phyloP scores from a whole-genome alignment of 2,888 invertebrate genomes.

The Eristalis tenax region DNA sequence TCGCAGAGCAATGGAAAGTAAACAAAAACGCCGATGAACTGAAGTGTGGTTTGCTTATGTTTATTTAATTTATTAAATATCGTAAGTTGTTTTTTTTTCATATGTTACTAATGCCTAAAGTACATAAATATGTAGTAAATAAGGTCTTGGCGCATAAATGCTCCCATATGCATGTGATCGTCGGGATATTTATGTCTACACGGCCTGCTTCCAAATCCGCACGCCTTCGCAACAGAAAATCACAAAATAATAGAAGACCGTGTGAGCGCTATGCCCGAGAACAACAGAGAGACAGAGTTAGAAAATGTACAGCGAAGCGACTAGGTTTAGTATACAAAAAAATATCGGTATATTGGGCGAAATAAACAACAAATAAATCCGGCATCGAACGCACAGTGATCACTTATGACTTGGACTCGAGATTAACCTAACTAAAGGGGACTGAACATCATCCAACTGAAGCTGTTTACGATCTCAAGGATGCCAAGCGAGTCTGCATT shows the following conservation, averaged over 20 bases:
- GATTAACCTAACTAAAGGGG: constrained; percentile 28
- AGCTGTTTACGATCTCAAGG: constrained; percentile 89
- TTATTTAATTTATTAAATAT: constrained; percentile 60
- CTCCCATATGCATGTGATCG: constrained; percentile 13
- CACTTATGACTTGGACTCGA: constrained; percentile 2
- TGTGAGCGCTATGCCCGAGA: constrained; percentile 10
- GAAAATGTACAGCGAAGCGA: constrained; percentile 64
- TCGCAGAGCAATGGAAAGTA: neutral
- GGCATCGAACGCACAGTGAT: neutral
- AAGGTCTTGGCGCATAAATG: constrained; percentile 45
- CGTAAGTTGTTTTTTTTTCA: constrained; percentile 26
- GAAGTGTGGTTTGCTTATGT: constrained; percentile 26
- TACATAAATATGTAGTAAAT: constrained; percentile 57
- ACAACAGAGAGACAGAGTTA: constrained; percentile 24
- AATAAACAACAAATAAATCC: constrained; percentile 25
- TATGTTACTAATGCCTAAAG: constrained; percentile 50
- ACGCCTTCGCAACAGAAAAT: neutral
- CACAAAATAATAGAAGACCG: neutral
- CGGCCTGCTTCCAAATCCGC: constrained; percentile 3
- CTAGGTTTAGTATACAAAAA: constrained; percentile 64
- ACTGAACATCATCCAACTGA: neutral
- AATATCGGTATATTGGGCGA: constrained; percentile 33
- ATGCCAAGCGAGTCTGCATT: constrained; percentile 94
- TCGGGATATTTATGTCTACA: constrained; percentile 4
- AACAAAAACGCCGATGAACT: neutral